A percentile compares a stretch with the other conserved stretches of the same genome.
Evolutionary conservation across 2,797 vertebrate species (phyloP).

Genomic region (Protosalanx chinensis): DNA sequence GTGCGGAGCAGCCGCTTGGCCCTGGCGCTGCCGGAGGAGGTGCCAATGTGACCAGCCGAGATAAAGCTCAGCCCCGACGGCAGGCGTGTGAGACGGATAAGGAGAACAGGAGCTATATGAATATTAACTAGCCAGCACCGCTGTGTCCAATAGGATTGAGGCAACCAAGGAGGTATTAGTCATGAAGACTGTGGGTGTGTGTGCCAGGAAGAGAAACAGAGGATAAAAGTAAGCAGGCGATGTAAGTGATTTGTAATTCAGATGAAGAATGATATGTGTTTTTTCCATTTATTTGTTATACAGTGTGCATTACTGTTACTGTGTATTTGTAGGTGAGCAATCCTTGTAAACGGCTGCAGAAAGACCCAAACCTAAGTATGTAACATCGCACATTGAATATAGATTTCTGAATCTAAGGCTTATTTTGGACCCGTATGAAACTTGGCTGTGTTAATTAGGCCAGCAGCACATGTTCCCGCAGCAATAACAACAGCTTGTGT

Average conservation of each 20-base stretch:
- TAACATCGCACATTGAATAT: not conserved
- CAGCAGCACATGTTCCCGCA: not conserved
- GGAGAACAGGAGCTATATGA: conserved; percentile 28
- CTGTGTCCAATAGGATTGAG: conserved; percentile 43
- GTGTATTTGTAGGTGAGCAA: too few species aligned
- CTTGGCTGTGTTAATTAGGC: not conserved
- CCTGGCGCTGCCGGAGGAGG: conserved; percentile 56
- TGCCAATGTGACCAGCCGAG: conserved; percentile 64
- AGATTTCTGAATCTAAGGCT: conserved; percentile 1
- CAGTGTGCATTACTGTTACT: not conserved
- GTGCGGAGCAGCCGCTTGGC: conserved; percentile 42
- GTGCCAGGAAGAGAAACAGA: not conserved
- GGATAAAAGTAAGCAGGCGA: conserved; percentile 6
- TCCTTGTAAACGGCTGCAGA: not conserved
- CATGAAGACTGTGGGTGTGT: conserved; percentile 31
- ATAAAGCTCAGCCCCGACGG: conserved; percentile 57
- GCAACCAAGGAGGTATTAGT: conserved; percentile 21
- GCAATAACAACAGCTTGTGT: not conserved
- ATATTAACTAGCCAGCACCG: conserved; percentile 35
- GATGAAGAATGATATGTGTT: conserved; percentile 20
- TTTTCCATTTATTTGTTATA: conserved; percentile 18
- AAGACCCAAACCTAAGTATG: not conserved
- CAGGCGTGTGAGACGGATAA: conserved; percentile 20
- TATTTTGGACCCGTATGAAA: not conserved
- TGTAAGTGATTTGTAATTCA: conserved; percentile 17